A percentile compares a stretch with the other conserved stretches of the same genome.
phyloP scores from a whole-genome alignment of 2,113 vertebrate genomes.

The Sapajus apella region DNA sequence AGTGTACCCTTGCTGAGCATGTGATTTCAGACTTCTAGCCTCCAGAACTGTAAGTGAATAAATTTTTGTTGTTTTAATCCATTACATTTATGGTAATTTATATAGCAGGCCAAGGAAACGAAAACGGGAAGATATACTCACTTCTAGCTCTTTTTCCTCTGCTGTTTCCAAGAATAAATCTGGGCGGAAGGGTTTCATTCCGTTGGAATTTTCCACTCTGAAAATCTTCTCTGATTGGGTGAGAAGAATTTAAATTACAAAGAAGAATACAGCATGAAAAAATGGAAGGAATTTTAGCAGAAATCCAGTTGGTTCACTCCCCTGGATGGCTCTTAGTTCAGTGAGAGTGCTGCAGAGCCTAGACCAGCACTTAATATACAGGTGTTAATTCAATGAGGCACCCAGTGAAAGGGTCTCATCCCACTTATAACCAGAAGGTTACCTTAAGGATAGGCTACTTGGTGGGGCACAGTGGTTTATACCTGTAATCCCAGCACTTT shows the following conservation, averaged over 20 bases:
- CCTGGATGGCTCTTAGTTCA: not conserved
- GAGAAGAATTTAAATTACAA: constrained; percentile 5
- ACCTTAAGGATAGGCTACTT: not conserved
- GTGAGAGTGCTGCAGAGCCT: not conserved
- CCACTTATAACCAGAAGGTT: not conserved
- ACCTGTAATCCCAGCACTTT: too few species aligned
- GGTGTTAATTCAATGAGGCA: not conserved
- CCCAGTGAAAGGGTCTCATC: not conserved
- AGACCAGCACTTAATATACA: not conserved
- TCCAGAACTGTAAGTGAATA: not conserved
- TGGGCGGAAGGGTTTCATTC: constrained; percentile 90
- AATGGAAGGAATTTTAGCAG: not conserved
- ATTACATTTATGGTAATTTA: not conserved
- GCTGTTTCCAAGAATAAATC: constrained; percentile 90
- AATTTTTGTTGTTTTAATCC: not conserved
- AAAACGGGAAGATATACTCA: constrained; percentile 74
- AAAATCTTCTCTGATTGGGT: constrained; percentile 91
- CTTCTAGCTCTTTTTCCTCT: constrained; percentile 91
- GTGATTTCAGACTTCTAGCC: not conserved
- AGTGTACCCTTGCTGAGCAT: not conserved
- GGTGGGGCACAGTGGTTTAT: too few species aligned
- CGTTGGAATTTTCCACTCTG: constrained; percentile 87
- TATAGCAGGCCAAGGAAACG: not conserved
- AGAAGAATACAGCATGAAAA: not conserved
- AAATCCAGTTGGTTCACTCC: not conserved